Percentiles rank a stretch among this genome's conserved stretches.
These are phyloP conservation scores for Zeugodacus cucurbitae DNA, from an alignment of 1,140 invertebrate genomes.

Conservation along the genomic window DNA sequence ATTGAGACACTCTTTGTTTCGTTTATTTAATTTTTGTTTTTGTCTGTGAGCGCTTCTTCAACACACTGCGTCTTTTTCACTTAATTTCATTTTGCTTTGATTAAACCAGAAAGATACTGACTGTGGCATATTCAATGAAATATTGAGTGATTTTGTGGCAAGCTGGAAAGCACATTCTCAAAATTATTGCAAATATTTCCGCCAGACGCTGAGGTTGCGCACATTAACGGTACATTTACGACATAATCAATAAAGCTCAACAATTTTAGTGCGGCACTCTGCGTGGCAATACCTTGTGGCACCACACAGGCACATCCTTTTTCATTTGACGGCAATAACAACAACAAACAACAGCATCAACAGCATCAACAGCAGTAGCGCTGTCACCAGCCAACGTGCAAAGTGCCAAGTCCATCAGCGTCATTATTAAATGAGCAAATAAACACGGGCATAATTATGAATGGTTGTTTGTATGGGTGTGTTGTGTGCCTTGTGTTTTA, in stretches of 20 bases:
- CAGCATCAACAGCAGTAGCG: not conserved
- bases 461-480: not conserved
- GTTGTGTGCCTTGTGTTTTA: not conserved
- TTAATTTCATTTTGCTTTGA: no score
- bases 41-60: no score
- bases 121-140: no score
- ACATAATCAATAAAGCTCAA: conserved; percentile 14
- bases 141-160: no score
- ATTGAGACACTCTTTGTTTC: no score
- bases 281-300: not conserved
- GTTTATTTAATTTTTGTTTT: no score
- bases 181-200: not conserved
- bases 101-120: no score
- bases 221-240: not conserved
- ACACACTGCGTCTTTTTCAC: no score
- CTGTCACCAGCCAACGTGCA: not conserved
- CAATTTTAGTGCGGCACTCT: not conserved
- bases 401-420: not conserved
- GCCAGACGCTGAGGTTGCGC: not conserved
- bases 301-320: not conserved
- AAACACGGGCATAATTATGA: not conserved
- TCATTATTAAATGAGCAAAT: not conserved
- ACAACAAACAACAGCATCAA: not conserved
- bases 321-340: not conserved
- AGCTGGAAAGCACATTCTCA: no score